Conservation (phyloP, 2,113 vertebrate species). For the Sclerurus mexicanus region DNA sequence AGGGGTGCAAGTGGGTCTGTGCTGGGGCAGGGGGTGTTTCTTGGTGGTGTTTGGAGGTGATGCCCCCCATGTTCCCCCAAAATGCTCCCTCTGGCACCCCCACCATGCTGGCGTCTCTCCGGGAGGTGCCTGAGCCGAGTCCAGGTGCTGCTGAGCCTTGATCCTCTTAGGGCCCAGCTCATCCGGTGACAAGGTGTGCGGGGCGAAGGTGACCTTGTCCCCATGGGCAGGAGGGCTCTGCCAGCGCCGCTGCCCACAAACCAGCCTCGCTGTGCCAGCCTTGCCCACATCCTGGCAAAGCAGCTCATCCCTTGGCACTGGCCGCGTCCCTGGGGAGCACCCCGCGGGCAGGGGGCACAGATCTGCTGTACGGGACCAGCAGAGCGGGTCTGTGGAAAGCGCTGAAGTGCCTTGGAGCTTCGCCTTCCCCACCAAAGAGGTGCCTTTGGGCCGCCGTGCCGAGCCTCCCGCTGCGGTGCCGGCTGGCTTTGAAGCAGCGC, state of each 20-base stretch:
- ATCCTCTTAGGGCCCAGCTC: constrained; percentile 26
- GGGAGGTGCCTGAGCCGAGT: not conserved
- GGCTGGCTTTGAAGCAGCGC: not conserved
- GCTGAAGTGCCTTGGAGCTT: rapidly evolving
- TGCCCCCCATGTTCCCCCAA: rapidly evolving
- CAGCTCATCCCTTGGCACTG: not conserved
- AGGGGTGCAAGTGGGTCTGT: not conserved
- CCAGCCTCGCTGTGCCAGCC: not conserved
- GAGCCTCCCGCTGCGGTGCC: not conserved
- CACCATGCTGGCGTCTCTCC: rapidly evolving
- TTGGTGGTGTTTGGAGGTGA: not conserved
- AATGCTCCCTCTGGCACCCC: rapidly evolving
- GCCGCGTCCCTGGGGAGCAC: not conserved
- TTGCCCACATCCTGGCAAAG: not conserved
- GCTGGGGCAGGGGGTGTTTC: not conserved
- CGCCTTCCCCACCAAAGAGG: not conserved
- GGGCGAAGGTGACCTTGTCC: not conserved
- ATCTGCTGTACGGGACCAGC: not conserved
- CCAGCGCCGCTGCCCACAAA: not conserved
- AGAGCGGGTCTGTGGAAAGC: not conserved
- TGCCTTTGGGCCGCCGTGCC: not conserved
- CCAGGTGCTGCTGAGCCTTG: constrained; percentile 4
- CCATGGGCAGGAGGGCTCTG: not conserved
- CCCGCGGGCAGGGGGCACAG: not conserved
- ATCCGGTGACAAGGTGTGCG: rapidly evolving